Evolutionary conservation across 2,888 invertebrate species (phyloP), one percentile per base, ranked within the genome.

Genomic region (Dynastes grantii): DNA sequence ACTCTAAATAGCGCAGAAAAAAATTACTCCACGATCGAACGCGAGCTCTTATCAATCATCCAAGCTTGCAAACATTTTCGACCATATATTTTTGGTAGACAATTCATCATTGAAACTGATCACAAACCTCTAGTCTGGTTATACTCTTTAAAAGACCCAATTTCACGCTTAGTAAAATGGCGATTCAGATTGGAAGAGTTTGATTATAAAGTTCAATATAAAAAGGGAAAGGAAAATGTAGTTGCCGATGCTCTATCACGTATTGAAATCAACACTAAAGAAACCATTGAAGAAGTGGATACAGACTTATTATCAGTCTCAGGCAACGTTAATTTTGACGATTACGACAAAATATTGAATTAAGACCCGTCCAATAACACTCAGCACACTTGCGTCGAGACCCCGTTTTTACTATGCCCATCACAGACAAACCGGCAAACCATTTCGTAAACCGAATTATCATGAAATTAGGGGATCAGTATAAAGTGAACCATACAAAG

Each of bases 141-240:
- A 61, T 67, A 75, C 65, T 63, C 77, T 3, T 49, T 80, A 40
- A 79, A 79, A 61, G 76, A 73, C 9, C 76, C 80, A n/a, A 77
- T 53, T 45, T 49, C 49, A 8, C 27, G 73, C 9, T n/a, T 77
- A 9, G 37, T 29, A 5, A 73, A 64, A 53, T 79, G 77, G 76
- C 16, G 76, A 29, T 37, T 79, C 13, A 71, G 40, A 75, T 55
- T 80, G 16, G 78, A 76, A 63, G 79, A 79, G 37, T 79, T 65
- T 45, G 64, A 77, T 16, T 81, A 58, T 27, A 67, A 71, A 68
- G 65, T 80, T 9, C 65, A 67, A 32, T 78, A 81, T 45, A 81
- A 81, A 75, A 78, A 76, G 29, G 77, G 81, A 9, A 80, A 81
- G 61, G 76, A 80, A 49, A 81, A 81, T 32, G 6, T 40, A 1